phyloP scores from a whole-genome alignment of 2,888 invertebrate species.

The Acrocera orbiculus region DNA sequence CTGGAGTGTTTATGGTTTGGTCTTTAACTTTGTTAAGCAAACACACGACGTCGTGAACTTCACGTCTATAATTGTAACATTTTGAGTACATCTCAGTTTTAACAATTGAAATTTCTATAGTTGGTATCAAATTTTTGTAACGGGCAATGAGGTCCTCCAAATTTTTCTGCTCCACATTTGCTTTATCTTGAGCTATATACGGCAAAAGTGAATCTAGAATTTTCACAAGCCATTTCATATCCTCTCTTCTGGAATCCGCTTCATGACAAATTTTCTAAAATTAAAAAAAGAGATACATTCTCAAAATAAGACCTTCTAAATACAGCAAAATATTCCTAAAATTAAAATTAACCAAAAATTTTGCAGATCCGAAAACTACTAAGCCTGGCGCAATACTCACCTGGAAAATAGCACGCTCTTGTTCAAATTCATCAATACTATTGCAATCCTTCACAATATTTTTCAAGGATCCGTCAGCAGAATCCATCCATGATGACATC shows the following conservation, averaged over 20 bases:
- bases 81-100: constrained; percentile 83
- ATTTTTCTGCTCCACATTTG: constrained; percentile 59
- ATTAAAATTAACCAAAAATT: constrained; percentile 8
- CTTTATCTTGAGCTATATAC: constrained; percentile 65
- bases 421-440: constrained; percentile 76
- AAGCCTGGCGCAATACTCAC: constrained; percentile 33
- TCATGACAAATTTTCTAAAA: constrained; percentile 72
- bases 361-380: too few species aligned
- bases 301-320: constrained; percentile 1
- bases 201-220: constrained; percentile 71
- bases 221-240: constrained; percentile 90
- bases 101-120: constrained; percentile 81
- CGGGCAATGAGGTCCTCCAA: constrained; percentile 68
- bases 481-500: constrained; percentile 82
- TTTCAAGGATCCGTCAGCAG: constrained; percentile 65
- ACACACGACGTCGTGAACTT: constrained; percentile 70
- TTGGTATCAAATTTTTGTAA: constrained; percentile 81
- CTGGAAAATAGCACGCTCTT: constrained; percentile 77
- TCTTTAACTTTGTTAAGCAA: constrained; percentile 59
- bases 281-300: constrained; percentile 11
- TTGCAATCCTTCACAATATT: constrained; percentile 71
- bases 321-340: too few species aligned
- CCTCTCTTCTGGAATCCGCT: constrained; percentile 77
- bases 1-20: constrained; percentile 44
- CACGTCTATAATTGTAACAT: constrained; percentile 80